Evolutionary conservation across 2,797 vertebrate genomes (phyloP).

Genomic region (Phalanger gymnotis): DNA sequence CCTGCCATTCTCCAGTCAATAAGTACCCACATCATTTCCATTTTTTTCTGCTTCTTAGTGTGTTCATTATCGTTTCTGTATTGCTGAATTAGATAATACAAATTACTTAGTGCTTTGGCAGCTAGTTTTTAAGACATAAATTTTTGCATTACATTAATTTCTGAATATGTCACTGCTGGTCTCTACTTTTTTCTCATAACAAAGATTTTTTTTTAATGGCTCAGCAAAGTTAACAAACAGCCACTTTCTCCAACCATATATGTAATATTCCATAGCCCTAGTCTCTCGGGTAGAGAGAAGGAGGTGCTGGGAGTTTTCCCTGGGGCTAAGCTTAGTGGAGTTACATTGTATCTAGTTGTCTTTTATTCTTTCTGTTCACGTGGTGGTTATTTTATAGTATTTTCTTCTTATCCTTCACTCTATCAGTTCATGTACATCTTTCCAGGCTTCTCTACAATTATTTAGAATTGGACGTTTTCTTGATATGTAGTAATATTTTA

Average conservation of each 20-base stretch:
- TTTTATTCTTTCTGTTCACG: background rate
- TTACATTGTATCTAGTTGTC: background rate
- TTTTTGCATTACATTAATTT: background rate
- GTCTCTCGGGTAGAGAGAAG: background rate
- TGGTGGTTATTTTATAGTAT: background rate
- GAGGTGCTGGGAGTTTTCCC: background rate
- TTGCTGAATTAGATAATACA: background rate
- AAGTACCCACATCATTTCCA: background rate
- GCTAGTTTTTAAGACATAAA: background rate
- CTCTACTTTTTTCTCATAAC: background rate
- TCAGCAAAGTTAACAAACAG: background rate
- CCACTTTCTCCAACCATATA: background rate
- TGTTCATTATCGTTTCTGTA: background rate
- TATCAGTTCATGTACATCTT: background rate
- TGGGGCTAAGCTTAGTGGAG: background rate
- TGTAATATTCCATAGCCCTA: background rate
- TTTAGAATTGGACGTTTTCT: background rate
- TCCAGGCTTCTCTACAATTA: background rate
- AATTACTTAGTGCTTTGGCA: background rate
- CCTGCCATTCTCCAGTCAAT: background rate
- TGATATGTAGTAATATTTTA: background rate
- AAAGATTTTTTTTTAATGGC: background rate
- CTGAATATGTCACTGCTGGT: background rate
- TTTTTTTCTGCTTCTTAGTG: background rate
- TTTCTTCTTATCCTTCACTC: background rate